Base-by-base conservation (phyloP, 1,140 invertebrate genomes). In the Hesperophylax magnus region DNA sequence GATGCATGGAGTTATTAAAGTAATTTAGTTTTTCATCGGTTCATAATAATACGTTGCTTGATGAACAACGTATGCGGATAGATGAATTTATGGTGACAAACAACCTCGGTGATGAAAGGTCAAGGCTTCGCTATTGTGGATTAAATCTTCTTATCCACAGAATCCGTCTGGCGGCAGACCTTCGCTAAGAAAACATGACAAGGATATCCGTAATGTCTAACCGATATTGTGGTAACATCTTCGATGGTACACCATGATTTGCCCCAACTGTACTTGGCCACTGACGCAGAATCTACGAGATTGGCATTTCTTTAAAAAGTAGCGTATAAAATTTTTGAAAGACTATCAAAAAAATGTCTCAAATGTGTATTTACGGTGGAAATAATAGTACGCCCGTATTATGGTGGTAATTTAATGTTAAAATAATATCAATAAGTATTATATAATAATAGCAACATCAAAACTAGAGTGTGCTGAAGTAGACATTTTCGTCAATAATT, bases 51-150 rank as follows among this genome's bases (percentile, higher is more conserved):
- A 61, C 24, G 18, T 61, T 20, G 7, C 24, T 20, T 14, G 11
- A 61, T 24, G n/a, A 14, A 61, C n/a, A 47, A 61, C 18, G 58
- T 61, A 24, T 61, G 56, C 24, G 9, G 58, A 67, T 67, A 27
- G 22, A 67, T 67, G 63, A 4, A 67, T 67, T 61, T 67, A 67
- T 67, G 63, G 63, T 67, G 63, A 67, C 63, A 67, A 67, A 67
- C n/a, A 67, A 67, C 63, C 63, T 67, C 63, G 63, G 27, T 3
- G 24, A n/a, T 14, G 27, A 67, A 67, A 67, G 22, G 63, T 31
- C 63, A 67, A 67, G 63, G 63, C n/a, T 31, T 34, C 31, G 17
- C 63, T 17, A 61, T 61, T 61, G 63, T 67, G 31, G 9, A 31
- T 47, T 47, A n/a, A 34, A 67, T 67, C 22, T 47, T 47, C 39